Conservation (phyloP, 23 tunicate genomes). For the Botrylloides violaceus region DNA sequence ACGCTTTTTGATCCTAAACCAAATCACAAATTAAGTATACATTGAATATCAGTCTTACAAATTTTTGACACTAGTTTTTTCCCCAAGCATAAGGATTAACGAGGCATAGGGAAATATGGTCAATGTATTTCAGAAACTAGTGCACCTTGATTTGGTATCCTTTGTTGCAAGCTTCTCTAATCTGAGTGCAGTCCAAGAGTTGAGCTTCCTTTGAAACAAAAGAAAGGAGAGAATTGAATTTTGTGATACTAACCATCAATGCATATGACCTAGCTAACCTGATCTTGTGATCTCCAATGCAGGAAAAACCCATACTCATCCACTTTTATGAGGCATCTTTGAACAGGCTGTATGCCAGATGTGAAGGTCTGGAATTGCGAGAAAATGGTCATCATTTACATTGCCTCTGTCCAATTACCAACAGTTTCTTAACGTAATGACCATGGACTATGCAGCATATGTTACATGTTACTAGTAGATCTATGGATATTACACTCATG, state of each 20-base stretch:
- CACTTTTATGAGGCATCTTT: constrained; percentile 5
- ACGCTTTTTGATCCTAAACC: constrained; percentile 25
- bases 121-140: too few species aligned
- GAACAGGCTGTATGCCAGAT: constrained; percentile 21
- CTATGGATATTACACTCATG: not conserved
- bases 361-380: constrained; percentile 3
- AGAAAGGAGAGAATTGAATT: not conserved
- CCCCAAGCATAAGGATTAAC: too few species aligned
- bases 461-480: not conserved
- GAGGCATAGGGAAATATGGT: too few species aligned
- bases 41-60: too few species aligned
- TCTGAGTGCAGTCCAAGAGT: constrained; percentile 45
- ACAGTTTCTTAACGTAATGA: too few species aligned
- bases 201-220: constrained; percentile 44
- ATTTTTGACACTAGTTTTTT: too few species aligned
- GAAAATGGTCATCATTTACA: too few species aligned
- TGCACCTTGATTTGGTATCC: constrained; percentile 46
- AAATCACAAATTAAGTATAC: not conserved
- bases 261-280: constrained; percentile 1
- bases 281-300: constrained; percentile 16
- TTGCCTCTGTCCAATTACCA: too few species aligned
- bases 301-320: constrained; percentile 20
- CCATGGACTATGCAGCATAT: too few species aligned
- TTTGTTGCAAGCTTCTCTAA: constrained; percentile 36
- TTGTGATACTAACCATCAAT: too few species aligned